phyloP scores from a whole-genome alignment of 2,888 invertebrate species.

The Neria commutata region DNA sequence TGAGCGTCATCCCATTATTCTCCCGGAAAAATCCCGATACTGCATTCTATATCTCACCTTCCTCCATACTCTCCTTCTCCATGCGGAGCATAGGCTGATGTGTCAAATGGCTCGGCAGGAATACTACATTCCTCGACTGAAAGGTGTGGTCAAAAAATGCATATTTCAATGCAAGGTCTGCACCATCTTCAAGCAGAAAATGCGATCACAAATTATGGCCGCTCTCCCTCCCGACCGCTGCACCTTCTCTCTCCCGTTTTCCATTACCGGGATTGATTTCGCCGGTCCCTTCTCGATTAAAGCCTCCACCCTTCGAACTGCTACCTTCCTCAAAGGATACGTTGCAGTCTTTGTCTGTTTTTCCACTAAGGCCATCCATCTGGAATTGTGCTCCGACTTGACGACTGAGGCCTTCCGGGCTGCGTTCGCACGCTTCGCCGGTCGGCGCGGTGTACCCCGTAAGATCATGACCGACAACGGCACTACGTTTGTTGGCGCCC shows the following conservation, averaged over 20 bases:
- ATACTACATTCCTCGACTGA: constrained; percentile 16
- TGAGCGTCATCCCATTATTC: constrained; percentile 17
- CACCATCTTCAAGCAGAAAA: constrained; percentile 13
- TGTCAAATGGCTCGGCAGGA: constrained; percentile 1
- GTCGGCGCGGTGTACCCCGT: constrained; percentile 21
- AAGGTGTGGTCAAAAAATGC: constrained; percentile 10
- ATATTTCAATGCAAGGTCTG: constrained; percentile 19
- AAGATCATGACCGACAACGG: constrained; percentile 24
- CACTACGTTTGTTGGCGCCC: constrained; percentile 25
- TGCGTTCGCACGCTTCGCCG: constrained; percentile 17
- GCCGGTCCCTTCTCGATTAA: constrained; percentile 26
- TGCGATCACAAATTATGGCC: constrained; percentile 19
- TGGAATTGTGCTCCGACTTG: constrained; percentile 18
- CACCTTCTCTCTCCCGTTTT: constrained; percentile 15
- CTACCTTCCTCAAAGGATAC: constrained; percentile 18
- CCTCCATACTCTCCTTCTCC: constrained; percentile 15
- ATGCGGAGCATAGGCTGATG: constrained; percentile 25
- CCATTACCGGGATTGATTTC: constrained; percentile 22
- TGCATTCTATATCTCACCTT: constrained; percentile 12
- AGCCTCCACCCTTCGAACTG: constrained; percentile 4
- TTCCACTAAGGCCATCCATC: constrained; percentile 17
- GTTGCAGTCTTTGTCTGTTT: constrained; percentile 20
- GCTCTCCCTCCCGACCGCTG: constrained; percentile 21
- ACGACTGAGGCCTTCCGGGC: constrained; percentile 18
- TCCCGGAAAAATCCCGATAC: constrained; percentile 9